phyloP scores from a whole-genome alignment of 35 echinoderm and acorn worm species.

The Heliocidaris tuberculata region DNA sequence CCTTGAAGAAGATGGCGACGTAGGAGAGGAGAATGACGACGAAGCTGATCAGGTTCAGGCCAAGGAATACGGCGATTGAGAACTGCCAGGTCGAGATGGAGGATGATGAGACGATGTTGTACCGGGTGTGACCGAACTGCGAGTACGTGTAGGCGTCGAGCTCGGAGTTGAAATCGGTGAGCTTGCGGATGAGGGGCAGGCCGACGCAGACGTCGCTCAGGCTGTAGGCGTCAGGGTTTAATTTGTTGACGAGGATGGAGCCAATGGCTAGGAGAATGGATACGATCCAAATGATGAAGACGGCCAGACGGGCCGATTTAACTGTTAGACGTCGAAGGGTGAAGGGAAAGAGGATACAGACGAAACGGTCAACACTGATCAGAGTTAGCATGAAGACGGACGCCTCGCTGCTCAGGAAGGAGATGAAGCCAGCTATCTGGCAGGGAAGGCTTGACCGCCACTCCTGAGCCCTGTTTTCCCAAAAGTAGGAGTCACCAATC shows the following conservation, averaged over 20 bases:
- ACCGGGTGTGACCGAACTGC: neutral
- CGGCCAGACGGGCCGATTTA: slow-evolving; percentile 34
- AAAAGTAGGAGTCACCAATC: slow-evolving; percentile 63
- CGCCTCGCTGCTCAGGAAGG: slow-evolving; percentile 62
- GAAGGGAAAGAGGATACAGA: slow-evolving; percentile 76
- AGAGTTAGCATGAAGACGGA: slow-evolving; percentile 71
- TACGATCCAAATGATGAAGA: slow-evolving; percentile 49
- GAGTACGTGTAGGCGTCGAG: neutral
- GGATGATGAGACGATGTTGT: slow-evolving; percentile 42
- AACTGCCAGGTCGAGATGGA: slow-evolving; percentile 62
- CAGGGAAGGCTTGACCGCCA: slow-evolving; percentile 62
- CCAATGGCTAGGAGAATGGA: slow-evolving; percentile 44
- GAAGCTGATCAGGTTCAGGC: slow-evolving; percentile 67
- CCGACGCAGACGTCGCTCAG: slow-evolving; percentile 76
- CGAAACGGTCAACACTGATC: slow-evolving; percentile 72
- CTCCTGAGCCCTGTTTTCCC: slow-evolving; percentile 38
- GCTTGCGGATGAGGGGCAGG: slow-evolving; percentile 54
- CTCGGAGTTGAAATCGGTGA: slow-evolving; percentile 46
- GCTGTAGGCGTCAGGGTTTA: slow-evolving; percentile 63
- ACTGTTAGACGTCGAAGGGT: slow-evolving; percentile 46
- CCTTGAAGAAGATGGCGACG: slow-evolving; percentile 66
- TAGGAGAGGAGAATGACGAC: slow-evolving; percentile 59
- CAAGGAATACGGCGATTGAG: slow-evolving; percentile 73
- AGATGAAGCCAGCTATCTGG: slow-evolving; percentile 66
- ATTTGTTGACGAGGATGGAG: slow-evolving; percentile 44